These are phyloP conservation scores for Merluccius polli DNA, from an alignment of 2,797 vertebrate species.

Conservation along the genomic window DNA sequence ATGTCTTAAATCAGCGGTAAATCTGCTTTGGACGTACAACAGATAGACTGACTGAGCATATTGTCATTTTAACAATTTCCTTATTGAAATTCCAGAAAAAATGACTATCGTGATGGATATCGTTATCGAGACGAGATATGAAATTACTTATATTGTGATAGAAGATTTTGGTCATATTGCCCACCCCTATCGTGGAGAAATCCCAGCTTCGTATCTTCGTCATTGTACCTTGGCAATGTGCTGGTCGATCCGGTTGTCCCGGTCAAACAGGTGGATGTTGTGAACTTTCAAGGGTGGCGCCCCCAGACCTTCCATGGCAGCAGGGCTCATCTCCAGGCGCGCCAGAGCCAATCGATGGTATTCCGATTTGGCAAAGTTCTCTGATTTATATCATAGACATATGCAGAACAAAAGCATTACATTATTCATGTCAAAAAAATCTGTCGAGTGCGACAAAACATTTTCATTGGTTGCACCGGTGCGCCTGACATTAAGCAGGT, in stretches of 20 bases:
- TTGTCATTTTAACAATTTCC: not conserved
- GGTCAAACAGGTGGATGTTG: slow-evolving; percentile 76
- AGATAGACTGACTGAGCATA: too few relatives aligned
- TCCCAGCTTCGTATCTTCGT: not conserved
- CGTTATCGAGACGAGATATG: not conserved
- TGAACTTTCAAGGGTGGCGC: slow-evolving; percentile 77
- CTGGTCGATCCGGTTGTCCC: slow-evolving; percentile 69
- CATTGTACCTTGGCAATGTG: slow-evolving; percentile 68
- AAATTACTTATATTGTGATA: not conserved
- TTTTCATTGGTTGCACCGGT: too few relatives aligned
- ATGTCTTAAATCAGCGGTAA: too few relatives aligned
- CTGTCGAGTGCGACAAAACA: too few relatives aligned
- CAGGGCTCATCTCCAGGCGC: slow-evolving; percentile 61
- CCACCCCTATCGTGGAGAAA: not conserved
- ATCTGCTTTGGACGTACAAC: too few relatives aligned
- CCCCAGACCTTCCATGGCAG: slow-evolving; percentile 78
- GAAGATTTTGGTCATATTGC: not conserved
- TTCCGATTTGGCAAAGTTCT: slow-evolving; percentile 71
- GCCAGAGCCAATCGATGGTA: slow-evolving; percentile 77
- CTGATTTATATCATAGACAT: slow-evolving; percentile 41
- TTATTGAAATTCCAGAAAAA: not conserved
- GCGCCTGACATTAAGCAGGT: too few relatives aligned
- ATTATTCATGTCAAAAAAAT: not conserved
- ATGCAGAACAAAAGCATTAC: not conserved
- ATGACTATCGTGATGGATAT: not conserved